Conservation (phyloP, 1,140 invertebrate species). For the Trichonephila clavata region DNA sequence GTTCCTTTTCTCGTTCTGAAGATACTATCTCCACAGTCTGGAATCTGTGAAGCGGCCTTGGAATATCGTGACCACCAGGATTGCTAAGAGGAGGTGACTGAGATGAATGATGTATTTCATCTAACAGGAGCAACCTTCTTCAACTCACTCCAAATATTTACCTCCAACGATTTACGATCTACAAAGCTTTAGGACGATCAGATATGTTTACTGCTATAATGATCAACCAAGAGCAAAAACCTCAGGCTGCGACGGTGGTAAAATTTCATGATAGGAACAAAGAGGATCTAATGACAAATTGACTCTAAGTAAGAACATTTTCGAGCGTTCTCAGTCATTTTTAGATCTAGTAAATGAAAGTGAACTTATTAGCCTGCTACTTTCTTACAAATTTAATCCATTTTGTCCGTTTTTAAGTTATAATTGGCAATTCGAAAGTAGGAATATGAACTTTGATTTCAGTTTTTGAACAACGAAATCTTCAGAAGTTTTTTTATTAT, state of each 20-base stretch:
- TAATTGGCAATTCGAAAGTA: too few relatives aligned
- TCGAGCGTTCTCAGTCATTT: background rate
- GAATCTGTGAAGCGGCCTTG: background rate
- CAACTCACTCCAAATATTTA: background rate
- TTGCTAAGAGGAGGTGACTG: background rate
- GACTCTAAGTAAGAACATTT: background rate
- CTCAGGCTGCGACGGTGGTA: too few relatives aligned
- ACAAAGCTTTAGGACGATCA: background rate
- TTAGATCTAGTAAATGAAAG: background rate
- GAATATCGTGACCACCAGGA: constrained; percentile 3
- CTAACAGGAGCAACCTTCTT: constrained; percentile 9
- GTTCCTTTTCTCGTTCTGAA: background rate
- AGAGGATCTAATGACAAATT: background rate
- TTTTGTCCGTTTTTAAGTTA: too few relatives aligned
- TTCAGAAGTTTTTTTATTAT: too few relatives aligned
- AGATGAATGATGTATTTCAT: constrained; percentile 14
- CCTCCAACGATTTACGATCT: constrained; percentile 6
- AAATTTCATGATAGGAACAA: background rate
- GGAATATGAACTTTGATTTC: too few relatives aligned
- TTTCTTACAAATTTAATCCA: too few relatives aligned
- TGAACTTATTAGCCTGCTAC: too few relatives aligned
- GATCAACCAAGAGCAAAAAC: background rate
- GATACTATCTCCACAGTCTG: background rate
- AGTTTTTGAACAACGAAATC: too few relatives aligned
- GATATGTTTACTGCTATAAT: background rate